phyloP scores from a whole-genome alignment of 1,140 invertebrate species.

The Venustaconcha ellipsiformis region DNA sequence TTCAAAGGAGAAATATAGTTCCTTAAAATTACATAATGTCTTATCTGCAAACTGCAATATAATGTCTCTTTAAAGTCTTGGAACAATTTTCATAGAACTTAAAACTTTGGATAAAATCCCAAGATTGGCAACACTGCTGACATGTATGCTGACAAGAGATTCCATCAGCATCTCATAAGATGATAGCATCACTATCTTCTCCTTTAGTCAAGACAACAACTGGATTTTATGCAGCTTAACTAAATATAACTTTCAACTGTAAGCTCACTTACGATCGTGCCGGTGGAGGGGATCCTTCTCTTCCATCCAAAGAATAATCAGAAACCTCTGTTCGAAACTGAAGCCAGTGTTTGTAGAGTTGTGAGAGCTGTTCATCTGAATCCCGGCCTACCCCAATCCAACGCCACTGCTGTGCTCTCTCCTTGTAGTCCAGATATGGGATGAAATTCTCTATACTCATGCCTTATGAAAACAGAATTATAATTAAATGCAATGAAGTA shows the following conservation, averaged over 20 bases:
- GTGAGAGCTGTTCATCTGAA: constrained; percentile 82
- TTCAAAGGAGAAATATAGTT: no score
- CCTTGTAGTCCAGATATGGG: constrained; percentile 92
- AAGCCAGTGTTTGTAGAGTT: constrained; percentile 83
- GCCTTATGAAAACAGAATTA: constrained; percentile 56
- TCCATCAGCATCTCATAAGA: no score
- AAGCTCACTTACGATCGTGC: constrained; percentile 62
- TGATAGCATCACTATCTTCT: no score
- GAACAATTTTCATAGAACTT: no score
- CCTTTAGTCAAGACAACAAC: background rate
- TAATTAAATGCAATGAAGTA: no score
- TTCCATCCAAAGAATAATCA: constrained; percentile 53
- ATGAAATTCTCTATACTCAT: constrained; percentile 89
- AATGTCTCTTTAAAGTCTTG: no score
- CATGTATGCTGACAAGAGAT: no score
- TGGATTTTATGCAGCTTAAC: background rate
- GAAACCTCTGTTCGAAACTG: constrained; percentile 71
- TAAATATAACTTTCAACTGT: background rate
- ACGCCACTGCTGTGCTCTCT: constrained; percentile 79
- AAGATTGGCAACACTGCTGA: no score
- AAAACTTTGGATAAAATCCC: no score
- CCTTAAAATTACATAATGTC: no score
- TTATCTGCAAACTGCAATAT: no score
- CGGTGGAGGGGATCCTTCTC: constrained; percentile 66
- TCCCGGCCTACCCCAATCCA: constrained; percentile 97